Conservation (phyloP, 2,888 invertebrate species). For the Nowickia ferox region DNA sequence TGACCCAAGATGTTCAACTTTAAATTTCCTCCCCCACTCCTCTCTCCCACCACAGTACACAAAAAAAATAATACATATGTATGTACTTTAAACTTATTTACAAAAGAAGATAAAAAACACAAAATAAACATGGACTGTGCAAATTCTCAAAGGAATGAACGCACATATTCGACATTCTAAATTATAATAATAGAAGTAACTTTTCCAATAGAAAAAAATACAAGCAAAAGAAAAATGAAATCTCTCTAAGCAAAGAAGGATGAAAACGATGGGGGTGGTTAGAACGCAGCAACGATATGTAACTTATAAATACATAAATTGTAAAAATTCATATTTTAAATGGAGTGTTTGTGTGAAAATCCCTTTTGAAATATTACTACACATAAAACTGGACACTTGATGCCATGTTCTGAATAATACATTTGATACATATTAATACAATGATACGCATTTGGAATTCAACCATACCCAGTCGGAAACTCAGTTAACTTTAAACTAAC, state of each 20-base stretch:
- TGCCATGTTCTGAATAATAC: slow-evolving; percentile 54
- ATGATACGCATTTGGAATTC: slow-evolving; percentile 16
- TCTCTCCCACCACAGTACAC: neutral
- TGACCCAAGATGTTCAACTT: slow-evolving; percentile 59
- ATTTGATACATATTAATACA: slow-evolving; percentile 16
- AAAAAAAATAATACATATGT: neutral
- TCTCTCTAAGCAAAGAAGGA: slow-evolving; percentile 26
- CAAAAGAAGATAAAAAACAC: slow-evolving; percentile 45
- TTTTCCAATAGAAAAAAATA: slow-evolving; percentile 23
- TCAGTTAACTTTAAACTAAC: no score
- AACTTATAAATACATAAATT: slow-evolving; percentile 56
- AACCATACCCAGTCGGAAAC: neutral
- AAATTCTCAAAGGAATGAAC: slow-evolving; percentile 70
- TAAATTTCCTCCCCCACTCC: slow-evolving; percentile 18
- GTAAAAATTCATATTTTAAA: slow-evolving; percentile 71
- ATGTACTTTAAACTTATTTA: slow-evolving; percentile 44
- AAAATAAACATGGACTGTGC: slow-evolving; percentile 61
- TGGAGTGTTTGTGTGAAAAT: slow-evolving; percentile 80
- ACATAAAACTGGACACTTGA: slow-evolving; percentile 73
- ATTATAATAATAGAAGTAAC: slow-evolving; percentile 56
- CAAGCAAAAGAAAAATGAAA: slow-evolving; percentile 38
- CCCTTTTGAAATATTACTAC: slow-evolving; percentile 81
- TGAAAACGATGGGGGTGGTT: slow-evolving; percentile 13
- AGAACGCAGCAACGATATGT: slow-evolving; percentile 27
- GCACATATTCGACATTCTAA: slow-evolving; percentile 59